Conservation (phyloP, 1,140 invertebrate species). For the Rhagoletis pomonella region DNA sequence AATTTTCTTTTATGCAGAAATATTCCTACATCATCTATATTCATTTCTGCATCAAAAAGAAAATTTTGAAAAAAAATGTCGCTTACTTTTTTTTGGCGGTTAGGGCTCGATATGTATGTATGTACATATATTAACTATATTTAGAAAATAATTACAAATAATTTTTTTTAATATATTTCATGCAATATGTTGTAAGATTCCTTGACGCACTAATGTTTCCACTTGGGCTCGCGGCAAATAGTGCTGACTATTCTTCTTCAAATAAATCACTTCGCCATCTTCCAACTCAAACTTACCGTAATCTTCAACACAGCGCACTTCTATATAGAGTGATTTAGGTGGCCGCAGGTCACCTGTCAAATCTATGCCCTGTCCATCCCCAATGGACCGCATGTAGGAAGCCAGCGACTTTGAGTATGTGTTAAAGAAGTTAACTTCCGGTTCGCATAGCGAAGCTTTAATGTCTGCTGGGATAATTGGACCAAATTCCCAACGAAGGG, state of each 20-base stretch:
- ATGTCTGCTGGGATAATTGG: constrained; percentile 91
- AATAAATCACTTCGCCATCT: constrained; percentile 89
- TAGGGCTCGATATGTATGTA: no score
- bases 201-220: constrained; percentile 93
- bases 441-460: constrained; percentile 85
- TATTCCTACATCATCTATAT: no score
- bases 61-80: no score
- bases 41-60: no score
- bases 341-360: constrained; percentile 91
- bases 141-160: neutral
- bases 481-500: constrained; percentile 95
- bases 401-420: constrained; percentile 91
- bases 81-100: no score
- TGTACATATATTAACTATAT: neutral
- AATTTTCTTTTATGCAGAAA: no score
- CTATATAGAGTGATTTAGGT: constrained; percentile 93
- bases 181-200: constrained; percentile 86
- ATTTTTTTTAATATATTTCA: neutral
- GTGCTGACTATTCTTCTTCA: constrained; percentile 95
- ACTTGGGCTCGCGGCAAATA: constrained; percentile 91
- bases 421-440: constrained; percentile 91
- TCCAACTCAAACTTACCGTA: constrained; percentile 96
- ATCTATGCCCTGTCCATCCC: constrained; percentile 87
- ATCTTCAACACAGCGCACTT: constrained; percentile 91
- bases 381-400: constrained; percentile 91